These are phyloP conservation scores for Aspiorhynchus laticeps DNA, from an alignment of 2,113 vertebrate species.

Conservation along the genomic window DNA sequence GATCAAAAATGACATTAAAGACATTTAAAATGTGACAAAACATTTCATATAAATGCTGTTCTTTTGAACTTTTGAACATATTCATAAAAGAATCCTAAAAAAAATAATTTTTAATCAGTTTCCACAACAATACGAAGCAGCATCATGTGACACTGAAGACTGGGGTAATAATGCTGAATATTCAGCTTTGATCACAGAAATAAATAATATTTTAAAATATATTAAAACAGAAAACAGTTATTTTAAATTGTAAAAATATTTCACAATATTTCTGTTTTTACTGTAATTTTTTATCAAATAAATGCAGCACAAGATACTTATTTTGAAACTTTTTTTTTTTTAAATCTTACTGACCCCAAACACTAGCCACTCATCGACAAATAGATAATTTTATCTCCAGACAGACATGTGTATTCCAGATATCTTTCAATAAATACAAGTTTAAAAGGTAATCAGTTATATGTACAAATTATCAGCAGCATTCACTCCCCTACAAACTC, in stretches of 20 bases:
- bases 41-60: background rate
- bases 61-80: background rate
- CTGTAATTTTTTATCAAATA: background rate
- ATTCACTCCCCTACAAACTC: constrained; percentile 18
- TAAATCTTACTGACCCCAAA: no score
- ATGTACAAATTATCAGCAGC: no score
- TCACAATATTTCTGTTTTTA: background rate
- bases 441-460: no score
- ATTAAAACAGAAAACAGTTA: background rate
- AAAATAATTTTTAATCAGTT: no score
- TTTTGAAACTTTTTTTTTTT: no score
- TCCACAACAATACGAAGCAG: no score
- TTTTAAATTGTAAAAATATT: background rate
- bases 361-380: no score
- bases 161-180: background rate
- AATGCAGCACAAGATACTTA: background rate
- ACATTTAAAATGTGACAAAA: background rate
- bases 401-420: background rate
- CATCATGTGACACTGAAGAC: no score
- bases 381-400: background rate
- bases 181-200: background rate
- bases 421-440: background rate
- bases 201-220: background rate
- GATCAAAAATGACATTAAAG: background rate
- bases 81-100: background rate